Base-by-base conservation (phyloP, 2,888 invertebrate genomes). In the Gymnosoma rotundatum region DNA sequence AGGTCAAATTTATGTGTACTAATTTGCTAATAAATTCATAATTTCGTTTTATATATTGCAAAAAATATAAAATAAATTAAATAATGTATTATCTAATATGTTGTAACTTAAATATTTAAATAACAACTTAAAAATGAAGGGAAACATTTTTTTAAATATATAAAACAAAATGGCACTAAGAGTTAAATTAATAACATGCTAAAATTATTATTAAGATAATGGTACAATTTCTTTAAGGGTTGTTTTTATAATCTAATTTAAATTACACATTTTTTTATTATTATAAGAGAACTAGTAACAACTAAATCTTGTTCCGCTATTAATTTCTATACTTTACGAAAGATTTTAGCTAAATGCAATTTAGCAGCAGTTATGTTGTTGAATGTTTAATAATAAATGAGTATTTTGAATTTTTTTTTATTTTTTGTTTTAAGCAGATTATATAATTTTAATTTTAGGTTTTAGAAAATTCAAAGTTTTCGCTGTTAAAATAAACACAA, bases 31-130 rank as follows among this genome's bases (percentile, higher is more conserved):
- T 75, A 83, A 83, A 83, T 83, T 83, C 79, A 67, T 76, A 72
- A 69, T 61, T 58, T 9, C 70, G 70, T 48, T 48, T 50, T 16
- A 61, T 72, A 72, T 83, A 83, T 83, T 83, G 83, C 83, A 79
- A 79, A 63, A 60, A 6, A 0, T 63, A 45, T 42, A 21, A 20
- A 72, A 50, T 58, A 45, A 56, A 18, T 10, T 42, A 42, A 38
- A 38, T 9, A 5, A 52, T 14, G 61, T 21, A 52, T 21, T 12
- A 20, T 18, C 2, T 32, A 38, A 25, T 25, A 42, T 42, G 42
- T 16, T 42, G 42, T 16, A 79, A 78, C 84, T 84, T 84, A 84
- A 81, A 84, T 81, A 84, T 81, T 84, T 78, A 75, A 81, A 74
- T 84, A 84, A 84, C 84, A 84, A 84, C 74, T 81, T 78, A 66